phyloP scores from a whole-genome alignment of 2,888 invertebrate genomes.

The Plusia festucae region DNA sequence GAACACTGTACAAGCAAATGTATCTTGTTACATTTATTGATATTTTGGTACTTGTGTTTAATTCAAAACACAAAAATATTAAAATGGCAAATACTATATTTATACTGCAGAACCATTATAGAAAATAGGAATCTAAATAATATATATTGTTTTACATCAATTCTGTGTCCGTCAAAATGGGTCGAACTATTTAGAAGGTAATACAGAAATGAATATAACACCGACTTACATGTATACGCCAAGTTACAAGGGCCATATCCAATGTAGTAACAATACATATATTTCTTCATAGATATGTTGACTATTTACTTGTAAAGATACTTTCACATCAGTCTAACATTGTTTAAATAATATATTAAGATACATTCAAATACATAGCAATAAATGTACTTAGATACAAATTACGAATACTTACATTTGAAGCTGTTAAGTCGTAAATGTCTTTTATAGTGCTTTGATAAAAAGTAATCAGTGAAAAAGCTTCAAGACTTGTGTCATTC shows the following conservation, averaged over 20 bases:
- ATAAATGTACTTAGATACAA: neutral
- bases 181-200: no score
- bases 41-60: neutral
- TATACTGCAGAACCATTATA: no score
- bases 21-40: neutral
- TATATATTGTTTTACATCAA: no score
- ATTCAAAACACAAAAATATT: neutral
- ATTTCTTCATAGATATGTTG: no score
- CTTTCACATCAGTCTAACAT: neutral
- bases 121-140: no score
- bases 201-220: no score
- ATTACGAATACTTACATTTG: neutral
- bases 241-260: no score
- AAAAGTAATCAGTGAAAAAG: neutral
- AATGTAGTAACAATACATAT: no score
- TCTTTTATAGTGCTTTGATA: neutral
- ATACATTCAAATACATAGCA: neutral
- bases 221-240: no score
- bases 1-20: constrained; percentile 37
- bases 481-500: neutral
- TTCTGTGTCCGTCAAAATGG: no score
- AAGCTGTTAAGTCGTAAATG: neutral
- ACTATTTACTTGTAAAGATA: neutral
- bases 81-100: neutral
- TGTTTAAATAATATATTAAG: neutral